phyloP scores from a whole-genome alignment of 2,797 vertebrate genomes.

The Molossus molossus region DNA sequence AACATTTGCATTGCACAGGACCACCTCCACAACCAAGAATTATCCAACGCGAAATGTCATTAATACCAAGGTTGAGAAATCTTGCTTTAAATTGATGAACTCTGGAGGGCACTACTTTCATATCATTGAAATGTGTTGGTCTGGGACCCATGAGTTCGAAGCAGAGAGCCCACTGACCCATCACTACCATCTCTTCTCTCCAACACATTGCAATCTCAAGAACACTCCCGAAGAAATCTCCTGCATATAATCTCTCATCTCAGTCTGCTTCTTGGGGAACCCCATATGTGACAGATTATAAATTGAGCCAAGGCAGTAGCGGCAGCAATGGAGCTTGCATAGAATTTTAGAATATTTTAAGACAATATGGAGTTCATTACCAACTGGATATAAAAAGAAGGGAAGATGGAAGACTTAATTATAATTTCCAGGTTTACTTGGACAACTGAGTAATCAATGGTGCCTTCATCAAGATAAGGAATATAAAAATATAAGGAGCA shows the following conservation, averaged over 20 bases:
- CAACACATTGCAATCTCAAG: neutral
- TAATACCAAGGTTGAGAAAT: neutral
- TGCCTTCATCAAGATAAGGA: slow-evolving; percentile 33
- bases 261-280: neutral
- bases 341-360: slow-evolving; percentile 45
- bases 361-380: slow-evolving; percentile 26
- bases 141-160: slow-evolving; percentile 7
- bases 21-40: neutral
- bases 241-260: neutral
- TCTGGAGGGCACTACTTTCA: neutral
- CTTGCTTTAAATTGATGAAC: neutral
- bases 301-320: neutral
- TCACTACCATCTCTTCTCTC: neutral
- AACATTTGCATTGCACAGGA: neutral
- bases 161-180: neutral
- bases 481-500: neutral
- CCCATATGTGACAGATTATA: neutral
- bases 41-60: neutral
- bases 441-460: slow-evolving; percentile 23
- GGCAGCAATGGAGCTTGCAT: neutral
- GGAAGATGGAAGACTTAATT: slow-evolving; percentile 52
- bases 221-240: neutral
- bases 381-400: slow-evolving; percentile 45
- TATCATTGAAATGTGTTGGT: neutral
- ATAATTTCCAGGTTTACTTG: slow-evolving; percentile 19